Evolutionary conservation across 1,140 invertebrate species (phyloP).

Genomic region (Pseudomyrmex cubaensis): DNA sequence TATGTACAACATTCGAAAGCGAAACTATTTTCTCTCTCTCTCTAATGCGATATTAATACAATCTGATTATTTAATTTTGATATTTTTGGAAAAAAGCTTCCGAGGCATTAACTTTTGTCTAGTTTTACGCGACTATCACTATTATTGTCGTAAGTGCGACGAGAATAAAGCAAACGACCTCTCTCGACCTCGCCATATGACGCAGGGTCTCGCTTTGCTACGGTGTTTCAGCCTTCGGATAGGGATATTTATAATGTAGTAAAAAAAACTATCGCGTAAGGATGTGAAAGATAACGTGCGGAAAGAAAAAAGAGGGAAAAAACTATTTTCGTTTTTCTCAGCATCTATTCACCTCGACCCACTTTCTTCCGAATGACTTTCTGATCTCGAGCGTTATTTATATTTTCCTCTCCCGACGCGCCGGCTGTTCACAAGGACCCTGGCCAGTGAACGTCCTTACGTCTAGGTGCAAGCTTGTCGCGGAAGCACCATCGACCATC

Average conservation of each 20-base stretch:
- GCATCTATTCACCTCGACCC: slow-evolving; percentile 58
- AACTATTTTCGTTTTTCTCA: slow-evolving; percentile 19
- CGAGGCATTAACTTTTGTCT: too few relatives aligned
- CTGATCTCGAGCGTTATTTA: slow-evolving; percentile 64
- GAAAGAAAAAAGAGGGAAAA: slow-evolving; percentile 31
- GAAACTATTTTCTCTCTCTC: too few relatives aligned
- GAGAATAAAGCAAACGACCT: slow-evolving; percentile 27
- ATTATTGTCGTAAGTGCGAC: background rate
- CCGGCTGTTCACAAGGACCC: slow-evolving; percentile 30
- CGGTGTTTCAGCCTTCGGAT: slow-evolving; percentile 8
- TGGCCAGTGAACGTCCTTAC: slow-evolving; percentile 5
- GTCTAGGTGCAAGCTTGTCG: background rate
- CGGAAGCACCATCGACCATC: slow-evolving; percentile 46
- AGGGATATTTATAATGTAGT: slow-evolving; percentile 51
- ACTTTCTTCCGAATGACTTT: slow-evolving; percentile 52
- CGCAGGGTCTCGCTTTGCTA: slow-evolving; percentile 25
- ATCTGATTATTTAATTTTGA: too few relatives aligned
- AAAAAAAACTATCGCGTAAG: slow-evolving; percentile 36
- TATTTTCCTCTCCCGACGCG: slow-evolving; percentile 2
- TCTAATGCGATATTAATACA: too few relatives aligned
- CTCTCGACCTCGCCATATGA: background rate
- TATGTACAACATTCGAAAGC: too few relatives aligned
- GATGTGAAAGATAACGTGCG: slow-evolving; percentile 13
- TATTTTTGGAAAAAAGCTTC: too few relatives aligned
- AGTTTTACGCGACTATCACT: too few relatives aligned